Evolutionary conservation across 92 coral and sea anemone genomes (phyloP).

Genomic region (Zoanthus solanderi): DNA sequence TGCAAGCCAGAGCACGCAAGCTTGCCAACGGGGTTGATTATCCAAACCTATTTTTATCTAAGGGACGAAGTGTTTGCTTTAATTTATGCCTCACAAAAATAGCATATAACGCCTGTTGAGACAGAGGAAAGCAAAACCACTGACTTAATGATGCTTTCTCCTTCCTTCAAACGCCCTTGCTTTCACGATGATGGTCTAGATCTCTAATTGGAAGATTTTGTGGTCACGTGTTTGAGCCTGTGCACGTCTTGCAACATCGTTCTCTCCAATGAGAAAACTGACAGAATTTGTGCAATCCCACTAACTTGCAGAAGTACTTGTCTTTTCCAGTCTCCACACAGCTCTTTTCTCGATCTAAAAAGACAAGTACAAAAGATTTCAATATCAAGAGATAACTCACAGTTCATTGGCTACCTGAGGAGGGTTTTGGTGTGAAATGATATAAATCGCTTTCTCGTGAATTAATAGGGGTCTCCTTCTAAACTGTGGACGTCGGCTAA

Average conservation of each 20-base stretch:
- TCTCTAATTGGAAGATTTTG: not conserved
- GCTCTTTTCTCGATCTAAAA: constrained; percentile 51
- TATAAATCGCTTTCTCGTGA: too few species aligned
- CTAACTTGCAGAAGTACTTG: constrained; percentile 87
- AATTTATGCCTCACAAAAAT: not conserved
- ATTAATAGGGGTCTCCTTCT: too few species aligned
- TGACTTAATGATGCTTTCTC: not conserved
- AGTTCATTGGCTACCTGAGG: not conserved
- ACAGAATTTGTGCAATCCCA: constrained; percentile 90
- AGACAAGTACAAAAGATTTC: not conserved
- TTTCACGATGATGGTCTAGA: not conserved
- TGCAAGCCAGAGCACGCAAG: not conserved
- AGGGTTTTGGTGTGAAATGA: too few species aligned
- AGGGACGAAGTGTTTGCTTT: not conserved
- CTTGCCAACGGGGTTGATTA: not conserved
- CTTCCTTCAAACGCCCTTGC: constrained; percentile 16
- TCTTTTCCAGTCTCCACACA: constrained; percentile 86
- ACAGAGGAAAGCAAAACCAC: not conserved
- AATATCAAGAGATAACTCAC: not conserved
- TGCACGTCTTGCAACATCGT: constrained; percentile 90
- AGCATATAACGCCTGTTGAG: constrained; percentile 2
- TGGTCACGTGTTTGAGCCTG: constrained; percentile 19
- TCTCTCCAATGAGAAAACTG: constrained; percentile 91
- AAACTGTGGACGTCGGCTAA: too few species aligned
- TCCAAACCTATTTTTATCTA: not conserved